These are phyloP conservation scores for Psittacus erithacus DNA, from an alignment of 2,113 vertebrate species.

Conservation along the genomic window DNA sequence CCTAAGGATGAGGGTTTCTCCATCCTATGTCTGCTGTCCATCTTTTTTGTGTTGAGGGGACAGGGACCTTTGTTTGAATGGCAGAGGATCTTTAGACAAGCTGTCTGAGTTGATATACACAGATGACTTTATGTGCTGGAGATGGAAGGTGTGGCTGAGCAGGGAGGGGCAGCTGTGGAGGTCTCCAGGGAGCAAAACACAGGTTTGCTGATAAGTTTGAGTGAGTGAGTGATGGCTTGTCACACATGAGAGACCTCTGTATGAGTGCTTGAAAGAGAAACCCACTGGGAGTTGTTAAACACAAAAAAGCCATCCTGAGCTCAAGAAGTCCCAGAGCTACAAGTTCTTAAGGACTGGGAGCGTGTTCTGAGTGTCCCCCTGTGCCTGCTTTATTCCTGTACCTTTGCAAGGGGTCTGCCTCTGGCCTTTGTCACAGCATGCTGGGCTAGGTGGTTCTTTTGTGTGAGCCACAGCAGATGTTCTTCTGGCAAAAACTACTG, in stretches of 20 bases:
- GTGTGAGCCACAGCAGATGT: neutral
- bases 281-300: neutral
- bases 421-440: neutral
- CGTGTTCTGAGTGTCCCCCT: fast-evolving
- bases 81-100: neutral
- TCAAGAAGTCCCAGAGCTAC: neutral
- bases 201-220: neutral
- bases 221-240: neutral
- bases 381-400: neutral
- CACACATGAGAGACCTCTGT: neutral
- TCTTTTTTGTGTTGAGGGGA: neutral
- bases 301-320: neutral
- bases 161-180: fast-evolving
- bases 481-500: neutral
- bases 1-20: neutral
- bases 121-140: neutral
- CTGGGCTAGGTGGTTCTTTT: neutral
- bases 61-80: neutral
- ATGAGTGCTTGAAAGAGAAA: neutral
- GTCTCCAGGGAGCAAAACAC: fast-evolving
- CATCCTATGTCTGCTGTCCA: neutral
- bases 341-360: fast-evolving
- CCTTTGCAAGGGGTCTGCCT: neutral
- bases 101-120: neutral
- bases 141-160: neutral